phyloP scores from a whole-genome alignment of 2,797 vertebrate genomes.

The Pitangus sulphuratus region DNA sequence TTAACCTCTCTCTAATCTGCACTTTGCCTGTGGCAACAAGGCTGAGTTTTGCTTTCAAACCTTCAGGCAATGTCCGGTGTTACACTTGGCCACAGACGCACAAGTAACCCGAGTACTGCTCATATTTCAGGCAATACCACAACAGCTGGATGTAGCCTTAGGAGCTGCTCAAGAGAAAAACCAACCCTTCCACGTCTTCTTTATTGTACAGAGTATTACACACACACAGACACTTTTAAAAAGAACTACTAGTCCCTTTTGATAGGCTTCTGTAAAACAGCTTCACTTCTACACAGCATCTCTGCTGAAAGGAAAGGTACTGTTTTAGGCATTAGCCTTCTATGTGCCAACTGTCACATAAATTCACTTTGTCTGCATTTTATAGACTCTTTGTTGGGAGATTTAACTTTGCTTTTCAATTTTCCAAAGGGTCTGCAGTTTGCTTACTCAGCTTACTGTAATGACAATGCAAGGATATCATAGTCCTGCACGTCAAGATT shows the following conservation, averaged over 20 bases:
- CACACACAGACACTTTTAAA: background rate
- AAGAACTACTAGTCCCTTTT: background rate
- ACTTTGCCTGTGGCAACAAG: background rate
- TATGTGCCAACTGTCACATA: background rate
- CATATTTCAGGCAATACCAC: background rate
- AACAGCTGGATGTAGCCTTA: background rate
- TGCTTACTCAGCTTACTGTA: background rate
- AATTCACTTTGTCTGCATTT: background rate
- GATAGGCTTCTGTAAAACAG: background rate
- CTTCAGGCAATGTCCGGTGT: background rate
- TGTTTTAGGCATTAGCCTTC: background rate
- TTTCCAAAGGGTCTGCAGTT: background rate
- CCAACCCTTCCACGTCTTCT: background rate
- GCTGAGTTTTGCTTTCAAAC: background rate
- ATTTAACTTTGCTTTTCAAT: background rate
- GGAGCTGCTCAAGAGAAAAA: background rate
- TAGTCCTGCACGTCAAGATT: background rate
- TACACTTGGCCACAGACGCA: background rate
- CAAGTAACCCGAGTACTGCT: accelerated
- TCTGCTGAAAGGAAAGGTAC: background rate
- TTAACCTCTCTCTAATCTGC: background rate
- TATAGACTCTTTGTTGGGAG: background rate
- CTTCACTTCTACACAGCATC: background rate
- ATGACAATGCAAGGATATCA: background rate
- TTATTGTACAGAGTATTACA: background rate